phyloP scores from a whole-genome alignment of 2,113 vertebrate species.

The Mus musculus region GRCm39 chr14:58210001-58210500 shows the following conservation, averaged over 20 bases:
- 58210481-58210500: neutral
- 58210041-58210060: constrained; percentile 1
- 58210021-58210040: neutral
- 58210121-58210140: neutral
- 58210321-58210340: neutral
- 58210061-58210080: neutral
- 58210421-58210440: neutral
- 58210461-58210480: neutral
- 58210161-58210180: neutral
- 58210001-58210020: neutral
- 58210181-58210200: neutral
- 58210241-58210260: neutral
- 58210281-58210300: neutral
- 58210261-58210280: neutral
- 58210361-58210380: neutral
- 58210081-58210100: neutral
- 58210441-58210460: neutral
- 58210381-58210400: neutral
- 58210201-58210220: neutral
- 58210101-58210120: neutral
- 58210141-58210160: neutral
- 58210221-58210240: neutral
- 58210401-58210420: neutral
- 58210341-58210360: neutral
- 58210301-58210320: neutral